These are phyloP conservation scores for Bombycilla garrulus DNA, from an alignment of 2,113 vertebrate species.

Conservation along the genomic window DNA sequence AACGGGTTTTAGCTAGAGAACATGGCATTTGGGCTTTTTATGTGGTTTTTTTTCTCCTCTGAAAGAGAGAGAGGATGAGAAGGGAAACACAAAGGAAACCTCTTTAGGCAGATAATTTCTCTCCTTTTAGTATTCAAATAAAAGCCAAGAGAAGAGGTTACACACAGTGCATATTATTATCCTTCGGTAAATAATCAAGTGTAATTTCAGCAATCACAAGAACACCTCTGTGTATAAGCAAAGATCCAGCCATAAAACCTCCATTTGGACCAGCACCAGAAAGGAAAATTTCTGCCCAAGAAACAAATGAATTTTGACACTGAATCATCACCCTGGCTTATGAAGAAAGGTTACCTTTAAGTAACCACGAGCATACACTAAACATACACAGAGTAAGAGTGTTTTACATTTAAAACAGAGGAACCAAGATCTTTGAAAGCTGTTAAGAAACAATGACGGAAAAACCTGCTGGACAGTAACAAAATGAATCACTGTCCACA, in stretches of 20 bases:
- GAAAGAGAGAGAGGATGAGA: background rate
- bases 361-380: background rate
- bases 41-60: background rate
- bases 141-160: background rate
- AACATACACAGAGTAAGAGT: background rate
- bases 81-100: background rate
- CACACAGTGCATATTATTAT: background rate
- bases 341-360: background rate
- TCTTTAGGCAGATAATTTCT: background rate
- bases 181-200: background rate
- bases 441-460: background rate
- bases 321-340: background rate
- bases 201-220: background rate
- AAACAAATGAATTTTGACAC: background rate
- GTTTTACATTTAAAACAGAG: background rate
- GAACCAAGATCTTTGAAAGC: background rate
- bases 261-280: background rate
- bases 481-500: background rate
- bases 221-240: background rate
- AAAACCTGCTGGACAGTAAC: background rate
- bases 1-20: background rate
- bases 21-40: background rate
- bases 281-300: background rate
- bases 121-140: background rate
- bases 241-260: background rate